Conservation (phyloP, 35 echinoderm and acorn worm species). For the Hemicentrotus pulcherrimus region DNA sequence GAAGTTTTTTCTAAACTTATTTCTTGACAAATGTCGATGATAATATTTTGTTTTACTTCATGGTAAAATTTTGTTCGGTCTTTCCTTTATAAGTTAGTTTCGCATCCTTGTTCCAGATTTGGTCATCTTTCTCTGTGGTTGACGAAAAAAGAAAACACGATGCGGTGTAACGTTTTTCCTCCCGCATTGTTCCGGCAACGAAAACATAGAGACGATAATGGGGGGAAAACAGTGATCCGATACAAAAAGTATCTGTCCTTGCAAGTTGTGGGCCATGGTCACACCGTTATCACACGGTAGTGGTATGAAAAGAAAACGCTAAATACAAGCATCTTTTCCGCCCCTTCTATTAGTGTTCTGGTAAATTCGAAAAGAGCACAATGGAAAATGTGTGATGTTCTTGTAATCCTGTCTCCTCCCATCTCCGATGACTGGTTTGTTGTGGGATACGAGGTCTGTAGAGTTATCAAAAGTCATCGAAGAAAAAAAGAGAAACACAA, state of each 20-base stretch:
- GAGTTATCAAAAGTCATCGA: constrained; percentile 29
- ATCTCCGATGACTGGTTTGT: constrained; percentile 14
- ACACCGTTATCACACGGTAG: background rate
- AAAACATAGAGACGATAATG: constrained; percentile 12
- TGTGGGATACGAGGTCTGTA: background rate
- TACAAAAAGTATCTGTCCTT: constrained; percentile 26
- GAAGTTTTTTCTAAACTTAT: too few species aligned
- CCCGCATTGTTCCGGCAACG: background rate
- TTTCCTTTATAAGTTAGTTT: background rate
- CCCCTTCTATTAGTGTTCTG: constrained; percentile 23
- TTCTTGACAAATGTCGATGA: too few species aligned
- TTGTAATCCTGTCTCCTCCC: constrained; percentile 30
- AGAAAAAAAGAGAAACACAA: background rate
- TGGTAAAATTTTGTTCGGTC: background rate
- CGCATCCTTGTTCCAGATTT: background rate
- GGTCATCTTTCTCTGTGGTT: background rate
- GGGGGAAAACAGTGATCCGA: background rate
- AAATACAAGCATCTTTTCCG: constrained; percentile 14
- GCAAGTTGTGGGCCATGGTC: constrained; percentile 11
- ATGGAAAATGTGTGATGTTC: constrained; percentile 24
- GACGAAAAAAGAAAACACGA: background rate
- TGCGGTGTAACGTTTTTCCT: background rate
- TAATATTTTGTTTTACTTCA: background rate
- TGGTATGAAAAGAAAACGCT: background rate
- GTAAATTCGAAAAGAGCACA: background rate